Percentiles rank a stretch among this genome's conserved stretches.
Evolutionary conservation across 2,113 vertebrate genomes (phyloP).

Genomic region (Neotragus pygmaeus): DNA sequence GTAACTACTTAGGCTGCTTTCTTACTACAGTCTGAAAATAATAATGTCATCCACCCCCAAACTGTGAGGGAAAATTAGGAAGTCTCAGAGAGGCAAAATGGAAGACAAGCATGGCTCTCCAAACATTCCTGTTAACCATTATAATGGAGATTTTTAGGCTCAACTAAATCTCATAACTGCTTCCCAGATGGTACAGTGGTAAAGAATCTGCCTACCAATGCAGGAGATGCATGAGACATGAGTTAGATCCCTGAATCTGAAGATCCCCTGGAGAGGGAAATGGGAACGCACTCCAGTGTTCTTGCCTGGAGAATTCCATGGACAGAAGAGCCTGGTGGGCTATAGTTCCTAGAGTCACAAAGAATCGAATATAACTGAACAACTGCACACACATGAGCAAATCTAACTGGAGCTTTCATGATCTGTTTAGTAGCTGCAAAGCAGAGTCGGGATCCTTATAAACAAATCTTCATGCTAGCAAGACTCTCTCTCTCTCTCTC

Average conservation of each 20-base stretch:
- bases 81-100: background rate
- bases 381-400: background rate
- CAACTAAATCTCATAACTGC: background rate
- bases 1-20: background rate
- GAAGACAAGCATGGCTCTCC: background rate
- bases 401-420: background rate
- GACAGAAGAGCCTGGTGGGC: background rate
- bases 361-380: background rate
- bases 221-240: background rate
- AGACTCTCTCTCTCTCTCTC: background rate
- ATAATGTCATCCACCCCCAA: background rate
- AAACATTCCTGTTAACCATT: background rate
- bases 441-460: background rate
- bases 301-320: background rate
- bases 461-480: background rate
- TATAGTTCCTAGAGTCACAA: background rate
- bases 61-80: background rate
- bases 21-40: background rate
- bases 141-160: background rate
- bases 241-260: background rate
- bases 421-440: background rate
- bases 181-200: background rate
- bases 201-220: background rate
- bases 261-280: background rate
- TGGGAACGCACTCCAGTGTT: background rate